These are phyloP conservation scores for Oriolus oriolus DNA, from an alignment of 2,113 vertebrate species.

Conservation along the genomic window DNA sequence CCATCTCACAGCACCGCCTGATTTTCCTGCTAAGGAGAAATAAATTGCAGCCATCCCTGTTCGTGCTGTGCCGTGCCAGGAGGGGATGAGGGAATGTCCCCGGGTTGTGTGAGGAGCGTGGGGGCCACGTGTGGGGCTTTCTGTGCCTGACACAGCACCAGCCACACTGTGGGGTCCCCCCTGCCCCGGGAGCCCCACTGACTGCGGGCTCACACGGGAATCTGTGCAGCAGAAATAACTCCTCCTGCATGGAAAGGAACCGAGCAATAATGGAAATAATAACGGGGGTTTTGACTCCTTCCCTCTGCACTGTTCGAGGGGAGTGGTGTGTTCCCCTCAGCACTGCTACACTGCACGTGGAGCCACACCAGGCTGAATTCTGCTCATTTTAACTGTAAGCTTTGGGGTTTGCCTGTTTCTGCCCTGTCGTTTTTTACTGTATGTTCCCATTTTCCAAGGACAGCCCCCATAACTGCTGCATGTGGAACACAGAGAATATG, in stretches of 20 bases:
- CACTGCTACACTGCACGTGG: neutral
- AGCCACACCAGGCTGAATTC: neutral
- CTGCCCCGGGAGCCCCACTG: neutral
- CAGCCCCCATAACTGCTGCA: neutral
- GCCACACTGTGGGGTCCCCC: neutral
- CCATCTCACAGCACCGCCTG: neutral
- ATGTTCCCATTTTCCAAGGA: neutral
- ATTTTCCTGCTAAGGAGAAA: neutral
- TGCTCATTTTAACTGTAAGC: neutral
- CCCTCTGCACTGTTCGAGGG: accelerated
- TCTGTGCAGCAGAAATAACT: neutral
- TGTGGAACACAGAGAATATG: neutral
- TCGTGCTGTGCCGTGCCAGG: accelerated
- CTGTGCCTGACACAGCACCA: accelerated
- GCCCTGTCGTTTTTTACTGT: neutral
- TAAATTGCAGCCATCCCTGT: neutral
- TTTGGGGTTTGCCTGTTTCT: neutral
- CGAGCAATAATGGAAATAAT: neutral
- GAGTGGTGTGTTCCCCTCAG: neutral
- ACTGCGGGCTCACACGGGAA: neutral
- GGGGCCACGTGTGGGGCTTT: neutral
- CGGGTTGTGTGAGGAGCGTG: accelerated
- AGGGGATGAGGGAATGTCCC: neutral
- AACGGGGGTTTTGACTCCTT: neutral
- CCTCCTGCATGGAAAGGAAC: neutral